phyloP scores from a whole-genome alignment of 2,888 invertebrate species.

The Cyclophora punctaria region DNA sequence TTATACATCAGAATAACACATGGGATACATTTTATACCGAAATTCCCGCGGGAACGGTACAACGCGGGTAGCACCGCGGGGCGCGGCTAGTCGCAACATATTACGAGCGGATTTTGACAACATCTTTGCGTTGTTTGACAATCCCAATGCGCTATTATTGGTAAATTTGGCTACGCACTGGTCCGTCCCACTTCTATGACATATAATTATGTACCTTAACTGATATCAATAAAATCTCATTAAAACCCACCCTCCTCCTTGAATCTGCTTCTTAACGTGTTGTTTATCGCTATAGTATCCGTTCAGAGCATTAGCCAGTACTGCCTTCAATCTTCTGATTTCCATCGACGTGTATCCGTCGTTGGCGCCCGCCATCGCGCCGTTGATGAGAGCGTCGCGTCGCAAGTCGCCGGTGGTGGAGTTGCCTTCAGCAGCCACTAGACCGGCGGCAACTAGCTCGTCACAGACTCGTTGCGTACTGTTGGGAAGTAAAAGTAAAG shows the following conservation, averaged over 20 bases:
- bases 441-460: constrained; percentile 52
- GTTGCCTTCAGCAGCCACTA: constrained; percentile 55
- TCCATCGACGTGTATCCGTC: constrained; percentile 86
- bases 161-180: no score
- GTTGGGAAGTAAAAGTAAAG: constrained; percentile 8
- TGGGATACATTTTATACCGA: no score
- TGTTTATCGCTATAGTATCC: constrained; percentile 94
- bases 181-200: no score
- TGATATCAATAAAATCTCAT: no score
- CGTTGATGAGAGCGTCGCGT: constrained; percentile 57
- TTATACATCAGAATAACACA: no score
- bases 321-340: constrained; percentile 84
- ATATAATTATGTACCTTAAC: no score
- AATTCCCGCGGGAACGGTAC: no score
- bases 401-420: constrained; percentile 54
- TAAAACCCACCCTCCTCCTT: constrained; percentile 83
- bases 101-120: no score
- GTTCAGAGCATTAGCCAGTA: constrained; percentile 83
- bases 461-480: constrained; percentile 66
- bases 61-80: no score
- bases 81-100: no score
- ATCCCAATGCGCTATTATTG: no score
- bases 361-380: constrained; percentile 58
- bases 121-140: no score
- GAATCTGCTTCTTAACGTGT: constrained; percentile 95